These are phyloP conservation scores for Marisa cornuarietis DNA, from an alignment of 1,140 invertebrate species.

Conservation along the genomic window DNA sequence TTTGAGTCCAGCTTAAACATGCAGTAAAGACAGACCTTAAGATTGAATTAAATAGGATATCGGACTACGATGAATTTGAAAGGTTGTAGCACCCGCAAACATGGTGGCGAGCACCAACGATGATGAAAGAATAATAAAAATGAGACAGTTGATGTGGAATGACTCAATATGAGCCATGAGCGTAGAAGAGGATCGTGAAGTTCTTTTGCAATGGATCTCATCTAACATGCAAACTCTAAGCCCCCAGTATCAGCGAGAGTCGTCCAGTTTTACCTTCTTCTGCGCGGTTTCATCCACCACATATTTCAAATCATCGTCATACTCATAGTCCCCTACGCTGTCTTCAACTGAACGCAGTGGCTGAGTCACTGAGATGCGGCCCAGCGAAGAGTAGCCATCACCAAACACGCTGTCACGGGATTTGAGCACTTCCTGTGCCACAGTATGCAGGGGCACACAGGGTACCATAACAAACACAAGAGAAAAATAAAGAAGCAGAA, in stretches of 20 bases:
- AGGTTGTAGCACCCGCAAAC: too few relatives aligned
- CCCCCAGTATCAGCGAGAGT: too few relatives aligned
- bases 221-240: too few relatives aligned
- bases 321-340: slow-evolving; percentile 52
- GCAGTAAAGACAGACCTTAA: too few relatives aligned
- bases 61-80: too few relatives aligned
- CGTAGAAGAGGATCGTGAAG: too few relatives aligned
- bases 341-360: slow-evolving; percentile 44
- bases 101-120: too few relatives aligned
- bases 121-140: too few relatives aligned
- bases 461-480: slow-evolving; percentile 14
- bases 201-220: too few relatives aligned
- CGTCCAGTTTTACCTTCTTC: slow-evolving; percentile 51
- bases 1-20: not conserved
- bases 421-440: slow-evolving; percentile 32
- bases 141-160: too few relatives aligned
- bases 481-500: slow-evolving; percentile 21
- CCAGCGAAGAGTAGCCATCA: slow-evolving; percentile 48
- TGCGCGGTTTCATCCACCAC: slow-evolving; percentile 42
- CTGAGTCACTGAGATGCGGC: slow-evolving; percentile 39
- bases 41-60: too few relatives aligned
- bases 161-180: too few relatives aligned
- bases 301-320: slow-evolving; percentile 51
- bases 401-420: slow-evolving; percentile 48
- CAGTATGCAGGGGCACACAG: slow-evolving; percentile 3